phyloP scores from a whole-genome alignment of 2,888 invertebrate genomes.

The Synergus laeviventris region DNA sequence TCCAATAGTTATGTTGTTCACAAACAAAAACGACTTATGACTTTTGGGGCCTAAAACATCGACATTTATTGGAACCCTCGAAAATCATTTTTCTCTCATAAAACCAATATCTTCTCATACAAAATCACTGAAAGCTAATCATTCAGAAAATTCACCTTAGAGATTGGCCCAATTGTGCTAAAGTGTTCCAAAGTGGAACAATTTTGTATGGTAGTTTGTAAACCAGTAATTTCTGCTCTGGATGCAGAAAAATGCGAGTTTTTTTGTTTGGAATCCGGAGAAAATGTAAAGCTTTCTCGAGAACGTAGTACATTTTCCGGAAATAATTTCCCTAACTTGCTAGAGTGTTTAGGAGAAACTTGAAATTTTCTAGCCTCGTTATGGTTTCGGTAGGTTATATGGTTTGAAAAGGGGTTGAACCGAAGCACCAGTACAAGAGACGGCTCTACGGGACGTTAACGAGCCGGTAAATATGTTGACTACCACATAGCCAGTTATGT shows the following conservation, averaged over 20 bases:
- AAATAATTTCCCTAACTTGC: not conserved
- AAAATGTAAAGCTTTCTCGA: not conserved
- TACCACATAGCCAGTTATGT: constrained; percentile 64
- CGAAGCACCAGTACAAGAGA: constrained; percentile 51
- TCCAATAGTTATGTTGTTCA: too few species aligned
- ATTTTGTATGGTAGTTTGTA: not conserved
- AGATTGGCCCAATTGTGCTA: not conserved
- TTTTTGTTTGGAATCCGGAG: too few species aligned
- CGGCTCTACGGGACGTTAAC: constrained; percentile 70
- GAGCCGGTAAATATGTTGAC: constrained; percentile 76
- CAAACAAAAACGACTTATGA: too few species aligned
- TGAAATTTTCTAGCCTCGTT: not conserved
- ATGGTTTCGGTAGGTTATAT: constrained; percentile 5
- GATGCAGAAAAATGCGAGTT: not conserved
- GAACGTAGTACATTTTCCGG: not conserved
- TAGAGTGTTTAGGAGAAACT: not conserved
- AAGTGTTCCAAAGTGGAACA: not conserved
- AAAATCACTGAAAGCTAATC: not conserved
- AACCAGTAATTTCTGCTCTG: not conserved
- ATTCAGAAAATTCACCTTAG: not conserved
- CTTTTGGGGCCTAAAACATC: too few species aligned
- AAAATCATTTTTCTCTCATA: too few species aligned
- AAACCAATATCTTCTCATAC: too few species aligned
- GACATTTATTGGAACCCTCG: too few species aligned
- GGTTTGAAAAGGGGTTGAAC: constrained; percentile 20